Base-by-base conservation (phyloP, 2,797 vertebrate genomes). In the Falco naumanni region DNA sequence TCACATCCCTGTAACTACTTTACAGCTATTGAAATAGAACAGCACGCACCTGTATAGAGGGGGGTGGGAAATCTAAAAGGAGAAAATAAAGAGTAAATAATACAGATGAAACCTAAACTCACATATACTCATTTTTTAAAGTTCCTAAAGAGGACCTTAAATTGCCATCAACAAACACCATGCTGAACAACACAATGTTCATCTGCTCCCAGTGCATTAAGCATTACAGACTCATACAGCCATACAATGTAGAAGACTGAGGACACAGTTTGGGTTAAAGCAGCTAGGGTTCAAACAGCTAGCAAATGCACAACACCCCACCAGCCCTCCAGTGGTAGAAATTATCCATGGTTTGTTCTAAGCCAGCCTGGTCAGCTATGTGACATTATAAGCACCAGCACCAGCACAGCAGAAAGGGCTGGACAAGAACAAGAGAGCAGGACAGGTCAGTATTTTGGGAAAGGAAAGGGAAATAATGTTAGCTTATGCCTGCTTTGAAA, bases 41-140 rank as follows among this genome's bases (percentile, higher is more conserved):
- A 10, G 16, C 48, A n/a, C 2, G 1, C 4, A n/a, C 15, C 26
- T 26, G 6, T 4, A 20, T 0, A 8, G 31, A 13, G 9, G 3
- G 4, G 3, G 8, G 3, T 18, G 3, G 10, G 7, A 28, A 43
- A 14, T 29, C 7, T 4, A 13, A 29, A 34, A 43, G 34, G 2
- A 34, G 70, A 9, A 8, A 37, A 85, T 48, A 34, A 2, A 17
- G 2, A 74, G 4, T 24, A 25, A 43, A 16, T 25, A 69, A 41
- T 6, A 33, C 0, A 8, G 24, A 11, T 18, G 31, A 66, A 56
- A 74, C 26, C 17, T 65, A 5, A 95, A 54, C 15, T 85, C 17
- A 13, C 7, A 10, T 5, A 16, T 3, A 61, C 2, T 5, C 9
- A 13, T 47, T 34, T 66, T 37, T 20, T 33, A 6, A 59, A 56